These are phyloP conservation scores for Drosophila meridiana DNA, from an alignment of 2,888 invertebrate genomes.

Conservation along the genomic window DNA sequence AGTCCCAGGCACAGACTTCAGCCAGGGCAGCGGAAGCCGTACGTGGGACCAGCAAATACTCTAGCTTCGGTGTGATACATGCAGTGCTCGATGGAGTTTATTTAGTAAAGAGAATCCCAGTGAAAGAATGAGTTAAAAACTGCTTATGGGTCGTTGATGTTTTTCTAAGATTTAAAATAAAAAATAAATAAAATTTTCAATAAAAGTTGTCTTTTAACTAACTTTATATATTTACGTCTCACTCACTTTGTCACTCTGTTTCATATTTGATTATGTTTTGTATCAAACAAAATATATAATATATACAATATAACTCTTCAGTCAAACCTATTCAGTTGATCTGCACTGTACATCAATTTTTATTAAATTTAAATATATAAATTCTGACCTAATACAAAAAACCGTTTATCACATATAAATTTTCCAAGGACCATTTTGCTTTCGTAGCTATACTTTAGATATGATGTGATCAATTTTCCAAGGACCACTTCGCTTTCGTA, in stretches of 20 bases:
- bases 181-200: too few relatives aligned
- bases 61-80: background rate
- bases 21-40: background rate
- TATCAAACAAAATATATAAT: too few relatives aligned
- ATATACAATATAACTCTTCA: too few relatives aligned
- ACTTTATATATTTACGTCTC: too few relatives aligned
- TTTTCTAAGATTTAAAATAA: too few relatives aligned
- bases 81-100: background rate
- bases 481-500: background rate
- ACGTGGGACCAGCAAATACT: conserved; percentile 9
- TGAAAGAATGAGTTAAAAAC: background rate
- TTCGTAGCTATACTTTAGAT: background rate
- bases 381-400: background rate
- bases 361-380: too few relatives aligned
- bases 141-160: too few relatives aligned
- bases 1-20: background rate
- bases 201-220: too few relatives aligned
- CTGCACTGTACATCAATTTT: background rate
- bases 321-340: background rate
- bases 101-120: background rate
- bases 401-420: background rate
- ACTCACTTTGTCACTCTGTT: too few relatives aligned
- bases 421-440: background rate
- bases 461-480: background rate
- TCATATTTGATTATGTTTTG: too few relatives aligned